A percentile compares a stretch with the other conserved stretches of the same genome.
These are phyloP conservation scores for Drosophila austrosaltans DNA, from an alignment of 2,888 invertebrate species.

Conservation along the genomic window DNA sequence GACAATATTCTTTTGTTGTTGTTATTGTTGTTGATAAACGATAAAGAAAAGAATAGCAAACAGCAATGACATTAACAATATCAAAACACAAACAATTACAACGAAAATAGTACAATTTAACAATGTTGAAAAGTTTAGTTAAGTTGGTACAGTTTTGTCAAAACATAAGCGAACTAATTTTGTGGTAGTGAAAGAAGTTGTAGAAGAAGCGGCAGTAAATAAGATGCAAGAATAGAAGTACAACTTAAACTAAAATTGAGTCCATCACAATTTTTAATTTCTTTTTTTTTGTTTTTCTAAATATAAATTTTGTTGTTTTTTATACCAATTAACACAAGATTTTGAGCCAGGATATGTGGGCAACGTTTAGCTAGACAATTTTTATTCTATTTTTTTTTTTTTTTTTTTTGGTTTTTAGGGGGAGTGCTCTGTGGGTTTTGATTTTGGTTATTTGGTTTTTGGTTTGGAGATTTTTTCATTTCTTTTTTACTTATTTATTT, in stretches of 20 bases:
- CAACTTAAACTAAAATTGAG: slow-evolving; percentile 78
- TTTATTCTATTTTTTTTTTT: not conserved
- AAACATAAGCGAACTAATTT: slow-evolving; percentile 3
- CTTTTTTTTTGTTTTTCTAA: slow-evolving; percentile 13
- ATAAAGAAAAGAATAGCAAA: slow-evolving; percentile 34
- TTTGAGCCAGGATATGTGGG: slow-evolving; percentile 1
- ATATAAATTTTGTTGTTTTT: slow-evolving; percentile 24
- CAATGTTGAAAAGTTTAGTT: not conserved
- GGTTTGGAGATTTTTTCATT: slow-evolving; percentile 19
- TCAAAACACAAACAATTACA: not conserved
- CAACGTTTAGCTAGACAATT: slow-evolving; percentile 1
- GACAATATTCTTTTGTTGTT: slow-evolving; percentile 10
- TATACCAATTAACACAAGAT: slow-evolving; percentile 52
- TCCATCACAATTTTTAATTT: slow-evolving; percentile 81
- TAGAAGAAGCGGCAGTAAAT: slow-evolving; percentile 49
- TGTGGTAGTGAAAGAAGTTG: slow-evolving; percentile 31
- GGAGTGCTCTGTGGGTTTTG: slow-evolving; percentile 58
- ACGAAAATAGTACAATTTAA: slow-evolving; percentile 1
- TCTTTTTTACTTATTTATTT: slow-evolving; percentile 15
- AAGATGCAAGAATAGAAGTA: slow-evolving; percentile 23
- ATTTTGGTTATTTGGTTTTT: slow-evolving; percentile 3
- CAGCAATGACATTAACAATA: slow-evolving; percentile 28
- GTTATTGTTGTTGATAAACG: not conserved
- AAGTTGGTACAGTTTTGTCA: slow-evolving; percentile 4
- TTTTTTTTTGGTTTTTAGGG: slow-evolving; percentile 2